Evolutionary conservation across 2,797 vertebrate genomes (phyloP), one percentile per base, ranked within the genome.

Genomic region (Phylloscopus collybita): DNA sequence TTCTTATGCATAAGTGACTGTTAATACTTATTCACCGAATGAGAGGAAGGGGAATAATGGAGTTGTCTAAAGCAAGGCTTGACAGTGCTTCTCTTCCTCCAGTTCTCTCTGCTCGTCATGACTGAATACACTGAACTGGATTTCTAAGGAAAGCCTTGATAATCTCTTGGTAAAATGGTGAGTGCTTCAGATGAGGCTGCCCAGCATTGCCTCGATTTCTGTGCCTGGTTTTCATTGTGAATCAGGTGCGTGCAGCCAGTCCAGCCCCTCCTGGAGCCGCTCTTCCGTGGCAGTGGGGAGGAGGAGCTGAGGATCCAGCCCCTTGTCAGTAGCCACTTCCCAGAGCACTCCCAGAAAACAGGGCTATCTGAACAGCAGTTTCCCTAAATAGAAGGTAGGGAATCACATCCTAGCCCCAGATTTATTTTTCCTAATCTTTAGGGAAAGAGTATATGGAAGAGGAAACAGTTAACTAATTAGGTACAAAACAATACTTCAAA

Each of bases 1-100:
- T 84, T 82, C 90, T 82, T 61, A 82, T 53, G 70, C 76, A 54
- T 79, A 88, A 97, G 60, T 92, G 95, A 88, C 71, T 89, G 95
- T 76, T 91, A 84, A 91, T 83, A 92, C 56, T 71, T 81, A 78
- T 70, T 81, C 40, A 80, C 59, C 25, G 21, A 86, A 76, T 65
- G 81, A 90, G 53, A 61, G 26, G 29, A 86, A 85, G 59, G 72
- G 91, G 62, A 86, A 93, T 64, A 90, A 81, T 6, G 34, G 45
- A 90, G 40, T 20, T n/a, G 15, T 73, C 66, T 89, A 69, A 79
- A 80, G 26, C 30, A 56, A 73, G 13, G 13, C 53, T 32, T 5
- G 7, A 59, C 74, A 79, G 53, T 53, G 47, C 15, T 75, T 78
- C 49, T 72, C 16, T 92, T 76, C 45, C 32, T 60, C 29, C 26